Percentiles rank a stretch among this genome's conserved stretches.
phyloP scores from a whole-genome alignment of 2,888 invertebrate genomes.

The Dilophus febrilis region DNA sequence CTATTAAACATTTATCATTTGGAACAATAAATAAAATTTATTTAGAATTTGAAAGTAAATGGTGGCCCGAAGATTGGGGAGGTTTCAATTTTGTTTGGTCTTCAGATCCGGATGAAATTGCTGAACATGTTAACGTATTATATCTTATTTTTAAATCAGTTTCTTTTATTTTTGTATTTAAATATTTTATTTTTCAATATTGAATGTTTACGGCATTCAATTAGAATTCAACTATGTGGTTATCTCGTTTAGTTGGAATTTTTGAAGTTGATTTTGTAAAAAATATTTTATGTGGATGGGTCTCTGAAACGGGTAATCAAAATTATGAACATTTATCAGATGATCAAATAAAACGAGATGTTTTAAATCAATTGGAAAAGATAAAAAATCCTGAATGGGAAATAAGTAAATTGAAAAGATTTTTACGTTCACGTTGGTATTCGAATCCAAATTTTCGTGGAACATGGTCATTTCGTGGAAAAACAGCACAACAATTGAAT shows the following conservation, averaged over 20 bases:
- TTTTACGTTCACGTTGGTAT: conserved; percentile 43
- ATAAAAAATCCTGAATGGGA: too few relatives aligned
- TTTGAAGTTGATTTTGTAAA: conserved; percentile 44
- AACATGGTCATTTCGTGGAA: conserved; percentile 45
- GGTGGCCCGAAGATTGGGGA: too few relatives aligned
- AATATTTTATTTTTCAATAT: not conserved
- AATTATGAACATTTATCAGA: too few relatives aligned
- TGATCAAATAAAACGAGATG: too few relatives aligned
- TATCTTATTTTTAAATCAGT: not conserved
- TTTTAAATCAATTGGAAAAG: not conserved
- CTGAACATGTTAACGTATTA: too few relatives aligned
- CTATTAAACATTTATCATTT: too few relatives aligned
- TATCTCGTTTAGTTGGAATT: conserved; percentile 48
- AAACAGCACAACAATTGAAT: conserved; percentile 36
- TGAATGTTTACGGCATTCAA: too few relatives aligned
- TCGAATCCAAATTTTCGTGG: conserved; percentile 41
- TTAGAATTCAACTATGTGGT: conserved; percentile 5
- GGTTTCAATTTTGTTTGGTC: too few relatives aligned
- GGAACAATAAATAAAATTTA: too few relatives aligned
- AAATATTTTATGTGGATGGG: conserved; percentile 48
- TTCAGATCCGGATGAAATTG: too few relatives aligned
- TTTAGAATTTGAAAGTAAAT: too few relatives aligned
- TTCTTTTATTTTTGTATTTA: not conserved
- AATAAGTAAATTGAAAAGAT: too few relatives aligned
- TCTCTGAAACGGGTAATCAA: conserved; percentile 32